phyloP scores from a whole-genome alignment of 1,140 invertebrate genomes.

The Ceratosolen solmsi region DNA sequence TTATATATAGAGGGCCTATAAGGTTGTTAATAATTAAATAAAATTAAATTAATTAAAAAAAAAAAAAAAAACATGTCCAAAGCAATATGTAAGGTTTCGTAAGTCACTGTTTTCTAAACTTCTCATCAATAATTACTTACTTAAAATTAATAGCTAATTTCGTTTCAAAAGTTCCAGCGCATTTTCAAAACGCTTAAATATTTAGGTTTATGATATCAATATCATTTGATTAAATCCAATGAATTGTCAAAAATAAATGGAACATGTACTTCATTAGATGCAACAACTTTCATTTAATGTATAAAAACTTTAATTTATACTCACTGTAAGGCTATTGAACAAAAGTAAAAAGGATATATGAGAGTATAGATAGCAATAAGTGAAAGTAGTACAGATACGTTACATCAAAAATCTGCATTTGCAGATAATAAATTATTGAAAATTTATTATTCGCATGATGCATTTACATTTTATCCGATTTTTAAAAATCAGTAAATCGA shows the following conservation, averaged over 20 bases:
- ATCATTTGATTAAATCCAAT: background rate
- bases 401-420: background rate
- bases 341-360: background rate
- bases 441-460: background rate
- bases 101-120: too few relatives aligned
- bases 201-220: background rate
- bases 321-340: too few relatives aligned
- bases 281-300: background rate
- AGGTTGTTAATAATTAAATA: too few relatives aligned
- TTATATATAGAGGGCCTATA: too few relatives aligned
- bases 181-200: background rate
- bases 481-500: conserved; percentile 4
- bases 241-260: background rate
- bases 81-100: too few relatives aligned
- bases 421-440: background rate
- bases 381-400: background rate
- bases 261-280: background rate
- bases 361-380: background rate
- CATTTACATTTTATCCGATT: background rate
- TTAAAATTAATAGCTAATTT: too few relatives aligned
- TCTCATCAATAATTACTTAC: too few relatives aligned
- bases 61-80: too few relatives aligned
- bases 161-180: too few relatives aligned
- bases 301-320: background rate
- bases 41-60: too few relatives aligned